Conservation (phyloP, 2,797 vertebrate genomes). For the Adelosebastes latens region DNA sequence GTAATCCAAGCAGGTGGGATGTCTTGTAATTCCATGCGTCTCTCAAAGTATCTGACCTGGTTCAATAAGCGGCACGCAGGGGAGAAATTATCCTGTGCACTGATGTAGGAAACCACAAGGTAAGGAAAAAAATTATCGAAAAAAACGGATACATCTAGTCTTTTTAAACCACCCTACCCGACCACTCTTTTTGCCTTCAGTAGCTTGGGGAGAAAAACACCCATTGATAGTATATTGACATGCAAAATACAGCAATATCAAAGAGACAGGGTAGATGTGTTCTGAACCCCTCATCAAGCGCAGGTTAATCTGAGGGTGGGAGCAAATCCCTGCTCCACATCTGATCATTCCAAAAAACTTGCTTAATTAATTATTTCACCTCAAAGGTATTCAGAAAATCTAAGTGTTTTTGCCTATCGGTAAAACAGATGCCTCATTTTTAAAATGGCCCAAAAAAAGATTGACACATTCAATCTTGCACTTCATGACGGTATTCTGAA, state of each 20-base stretch:
- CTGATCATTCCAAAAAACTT: constrained; percentile 39
- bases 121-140: constrained; percentile 32
- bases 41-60: constrained; percentile 33
- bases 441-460: constrained; percentile 31
- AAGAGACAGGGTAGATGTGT: constrained; percentile 52
- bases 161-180: constrained; percentile 31
- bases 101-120: constrained; percentile 29
- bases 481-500: constrained; percentile 59
- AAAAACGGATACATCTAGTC: constrained; percentile 42
- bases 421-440: constrained; percentile 16
- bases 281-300: constrained; percentile 43
- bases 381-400: constrained; percentile 19
- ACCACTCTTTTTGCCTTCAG: constrained; percentile 46
- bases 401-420: constrained; percentile 20
- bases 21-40: constrained; percentile 33
- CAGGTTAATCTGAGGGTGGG: constrained; percentile 20
- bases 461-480: constrained; percentile 40
- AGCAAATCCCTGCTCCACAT: constrained; percentile 25
- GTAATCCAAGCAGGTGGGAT: constrained; percentile 23
- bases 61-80: constrained; percentile 27
- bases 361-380: constrained; percentile 35
- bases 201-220: constrained; percentile 50
- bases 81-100: constrained; percentile 18
- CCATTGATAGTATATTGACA: constrained; percentile 66
- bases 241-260: constrained; percentile 75